Evolutionary conservation across 2,797 vertebrate species (phyloP).

Genomic region (Oreonectes daqikongensis): DNA sequence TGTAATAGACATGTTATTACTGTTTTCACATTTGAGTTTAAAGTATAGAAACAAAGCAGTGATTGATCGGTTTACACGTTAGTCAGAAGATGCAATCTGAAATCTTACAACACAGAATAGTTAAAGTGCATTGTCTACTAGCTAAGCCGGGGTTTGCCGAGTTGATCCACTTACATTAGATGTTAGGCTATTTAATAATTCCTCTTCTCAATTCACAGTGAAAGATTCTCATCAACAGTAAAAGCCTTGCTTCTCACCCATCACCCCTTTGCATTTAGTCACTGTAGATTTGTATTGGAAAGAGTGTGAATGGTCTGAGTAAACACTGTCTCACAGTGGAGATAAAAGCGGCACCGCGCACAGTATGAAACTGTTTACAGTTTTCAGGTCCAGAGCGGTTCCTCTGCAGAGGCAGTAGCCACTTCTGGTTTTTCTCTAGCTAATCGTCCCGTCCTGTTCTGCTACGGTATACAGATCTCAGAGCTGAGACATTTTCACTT

Average conservation of each 20-base stretch:
- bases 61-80: too few relatives aligned
- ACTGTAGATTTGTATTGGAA: slow-evolving; percentile 47
- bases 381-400: slow-evolving; percentile 36
- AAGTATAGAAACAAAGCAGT: too few relatives aligned
- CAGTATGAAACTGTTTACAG: slow-evolving; percentile 39
- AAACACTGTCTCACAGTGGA: not conserved
- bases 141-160: not conserved
- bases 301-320: not conserved
- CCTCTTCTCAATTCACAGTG: not conserved
- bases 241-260: slow-evolving; percentile 5
- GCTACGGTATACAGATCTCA: slow-evolving; percentile 17
- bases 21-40: not conserved
- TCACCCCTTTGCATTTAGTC: slow-evolving; percentile 22
- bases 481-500: not conserved
- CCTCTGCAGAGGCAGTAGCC: slow-evolving; percentile 13
- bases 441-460: not conserved
- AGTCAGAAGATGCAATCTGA: too few relatives aligned
- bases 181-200: not conserved
- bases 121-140: too few relatives aligned
- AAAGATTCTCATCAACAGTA: not conserved
- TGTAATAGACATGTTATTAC: not conserved
- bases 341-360: slow-evolving; percentile 30
- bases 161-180: not conserved
- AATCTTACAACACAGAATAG: too few relatives aligned
- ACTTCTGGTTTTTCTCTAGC: slow-evolving; percentile 51